Conservation (phyloP, 2,797 vertebrate genomes). For the Propithecus deckenii region DNA sequence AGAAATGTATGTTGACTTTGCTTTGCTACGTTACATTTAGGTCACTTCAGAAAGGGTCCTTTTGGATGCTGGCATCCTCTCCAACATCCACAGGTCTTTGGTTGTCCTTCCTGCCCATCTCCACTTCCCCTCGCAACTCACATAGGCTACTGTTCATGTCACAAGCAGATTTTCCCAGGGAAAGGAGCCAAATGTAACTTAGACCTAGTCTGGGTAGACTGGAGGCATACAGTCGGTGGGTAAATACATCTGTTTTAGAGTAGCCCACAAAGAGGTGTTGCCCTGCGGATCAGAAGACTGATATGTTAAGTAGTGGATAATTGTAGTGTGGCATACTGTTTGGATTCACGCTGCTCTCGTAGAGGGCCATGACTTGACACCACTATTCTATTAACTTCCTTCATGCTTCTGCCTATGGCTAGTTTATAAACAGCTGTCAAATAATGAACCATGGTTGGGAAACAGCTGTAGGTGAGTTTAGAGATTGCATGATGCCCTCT, state of each 20-base stretch:
- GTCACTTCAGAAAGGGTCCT: neutral
- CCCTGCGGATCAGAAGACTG: neutral
- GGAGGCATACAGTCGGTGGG: neutral
- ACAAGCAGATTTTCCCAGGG: neutral
- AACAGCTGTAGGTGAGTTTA: neutral
- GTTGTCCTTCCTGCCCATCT: neutral
- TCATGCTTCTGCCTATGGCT: neutral
- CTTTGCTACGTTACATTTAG: neutral
- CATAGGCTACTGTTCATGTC: neutral
- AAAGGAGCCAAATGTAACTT: neutral
- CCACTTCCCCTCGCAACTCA: neutral
- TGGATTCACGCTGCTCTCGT: neutral
- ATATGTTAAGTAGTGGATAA: neutral
- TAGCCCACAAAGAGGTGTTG: neutral
- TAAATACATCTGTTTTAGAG: neutral
- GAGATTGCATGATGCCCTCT: conserved; percentile 11
- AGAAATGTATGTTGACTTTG: conserved; percentile 11
- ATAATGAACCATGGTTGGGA: neutral
- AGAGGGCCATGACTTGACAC: neutral
- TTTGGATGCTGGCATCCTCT: neutral
- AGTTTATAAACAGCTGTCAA: conserved; percentile 40
- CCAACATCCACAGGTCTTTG: neutral
- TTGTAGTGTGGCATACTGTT: neutral
- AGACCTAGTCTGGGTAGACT: neutral
- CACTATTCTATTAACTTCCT: conserved; percentile 37